Evolutionary conservation across 92 coral and sea anemone genomes (phyloP).

Genomic region (Metridium senile): DNA sequence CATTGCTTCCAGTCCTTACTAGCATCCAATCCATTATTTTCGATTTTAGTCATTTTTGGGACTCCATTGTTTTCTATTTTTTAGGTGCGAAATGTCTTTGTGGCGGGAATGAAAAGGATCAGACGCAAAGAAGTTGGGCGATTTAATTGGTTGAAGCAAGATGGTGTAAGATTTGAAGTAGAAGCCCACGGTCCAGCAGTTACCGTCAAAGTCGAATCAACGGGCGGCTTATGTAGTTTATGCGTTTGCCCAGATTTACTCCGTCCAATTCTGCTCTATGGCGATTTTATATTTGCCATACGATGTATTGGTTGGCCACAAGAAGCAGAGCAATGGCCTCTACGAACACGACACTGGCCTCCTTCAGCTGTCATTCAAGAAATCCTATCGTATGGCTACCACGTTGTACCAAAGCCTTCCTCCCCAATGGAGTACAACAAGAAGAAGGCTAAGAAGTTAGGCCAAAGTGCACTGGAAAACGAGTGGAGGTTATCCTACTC

Average conservation of each 20-base stretch:
- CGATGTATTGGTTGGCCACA: slow-evolving; percentile 14
- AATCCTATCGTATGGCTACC: neutral
- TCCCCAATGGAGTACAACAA: neutral
- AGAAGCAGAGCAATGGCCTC: slow-evolving; percentile 4
- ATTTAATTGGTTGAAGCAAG: neutral
- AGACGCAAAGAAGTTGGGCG: neutral
- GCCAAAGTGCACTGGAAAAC: neutral
- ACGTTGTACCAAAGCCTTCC: slow-evolving; percentile 11
- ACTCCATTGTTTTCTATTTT: neutral
- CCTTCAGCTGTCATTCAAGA: neutral
- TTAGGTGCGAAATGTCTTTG: slow-evolving; percentile 2
- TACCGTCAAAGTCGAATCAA: neutral
- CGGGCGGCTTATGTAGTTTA: neutral
- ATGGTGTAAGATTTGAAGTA: neutral
- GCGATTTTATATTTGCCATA: slow-evolving; percentile 11
- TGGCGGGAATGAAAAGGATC: slow-evolving; percentile 8
- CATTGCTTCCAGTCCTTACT: neutral
- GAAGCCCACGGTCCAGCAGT: slow-evolving; percentile 7
- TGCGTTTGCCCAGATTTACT: neutral
- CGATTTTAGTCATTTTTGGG: neutral
- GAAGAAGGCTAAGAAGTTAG: slow-evolving; percentile 2
- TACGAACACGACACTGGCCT: slow-evolving; percentile 3
- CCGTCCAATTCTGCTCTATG: neutral
- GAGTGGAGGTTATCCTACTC: slow-evolving; percentile 21
- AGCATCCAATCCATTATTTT: neutral